A percentile compares a stretch with the other conserved stretches of the same genome.
These are phyloP conservation scores for Amorpha juglandis DNA, from an alignment of 2,888 invertebrate genomes.

Conservation along the genomic window DNA sequence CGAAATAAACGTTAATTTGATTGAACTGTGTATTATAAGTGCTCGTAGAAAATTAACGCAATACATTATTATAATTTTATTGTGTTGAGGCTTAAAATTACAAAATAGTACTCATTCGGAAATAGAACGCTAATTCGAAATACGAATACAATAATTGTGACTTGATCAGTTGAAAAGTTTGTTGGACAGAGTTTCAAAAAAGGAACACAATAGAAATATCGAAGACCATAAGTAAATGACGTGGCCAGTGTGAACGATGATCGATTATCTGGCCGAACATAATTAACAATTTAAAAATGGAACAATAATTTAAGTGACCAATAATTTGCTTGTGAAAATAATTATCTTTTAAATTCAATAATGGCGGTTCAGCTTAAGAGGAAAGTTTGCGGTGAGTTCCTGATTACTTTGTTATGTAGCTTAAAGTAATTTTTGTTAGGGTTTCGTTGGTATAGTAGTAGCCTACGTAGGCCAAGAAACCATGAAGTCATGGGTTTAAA, in stretches of 20 bases:
- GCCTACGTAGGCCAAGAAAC: too few species aligned
- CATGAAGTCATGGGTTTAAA: too few species aligned
- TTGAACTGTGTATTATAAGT: neutral
- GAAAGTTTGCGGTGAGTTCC: slow-evolving; percentile 2
- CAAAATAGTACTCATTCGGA: neutral
- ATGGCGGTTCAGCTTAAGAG: slow-evolving; percentile 15
- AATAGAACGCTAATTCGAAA: neutral
- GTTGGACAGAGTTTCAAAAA: neutral
- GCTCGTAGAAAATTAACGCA: neutral
- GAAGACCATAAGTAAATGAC: neutral
- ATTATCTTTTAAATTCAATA: neutral
- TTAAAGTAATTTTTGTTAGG: too few species aligned
- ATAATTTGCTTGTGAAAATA: slow-evolving; percentile 1
- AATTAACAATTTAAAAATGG: neutral
- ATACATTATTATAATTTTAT: too few species aligned
- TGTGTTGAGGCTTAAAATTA: too few species aligned
- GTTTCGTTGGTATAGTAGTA: neutral
- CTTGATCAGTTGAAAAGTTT: neutral
- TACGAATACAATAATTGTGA: neutral
- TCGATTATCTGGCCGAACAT: neutral
- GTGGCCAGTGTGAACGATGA: neutral
- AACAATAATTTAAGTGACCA: neutral
- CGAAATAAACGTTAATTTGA: neutral
- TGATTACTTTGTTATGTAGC: neutral
- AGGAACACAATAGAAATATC: neutral